Base-by-base conservation (phyloP, 2,113 vertebrate species). In the Nothobranchius kuhntae region DNA sequence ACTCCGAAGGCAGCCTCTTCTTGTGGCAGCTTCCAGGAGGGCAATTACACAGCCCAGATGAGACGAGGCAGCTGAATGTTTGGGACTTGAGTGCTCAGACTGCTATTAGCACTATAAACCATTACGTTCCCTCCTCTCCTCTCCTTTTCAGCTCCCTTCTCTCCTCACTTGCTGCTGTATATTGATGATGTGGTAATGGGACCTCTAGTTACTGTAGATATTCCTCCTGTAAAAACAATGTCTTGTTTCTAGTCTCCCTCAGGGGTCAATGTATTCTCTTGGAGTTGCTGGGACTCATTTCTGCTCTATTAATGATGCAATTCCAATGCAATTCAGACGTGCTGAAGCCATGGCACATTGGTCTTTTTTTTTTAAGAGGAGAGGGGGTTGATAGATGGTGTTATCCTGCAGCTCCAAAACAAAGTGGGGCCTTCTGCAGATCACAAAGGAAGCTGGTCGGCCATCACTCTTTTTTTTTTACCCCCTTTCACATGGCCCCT, bases 251-350 rank as follows among this genome's bases (percentile, higher is more conserved):
- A 75, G 82, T 64, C 80, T 71, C 83, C 83, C 86, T 78, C 76
- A 77, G 81, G 90, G 89, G 87, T 91, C 87, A 90, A 77, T 77
- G 85, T 71, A 81, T 83, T 84, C 82, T 84, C 80, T 68, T 42
- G 7, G 77, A 86, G 85, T 83, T 74, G 77, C 69, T 71, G 65
- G 78, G 82, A 86, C 84, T 85, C 73, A 88, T 88, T 89, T 86
- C 82, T 71, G 68, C 87, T 66, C 82, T 78, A 88, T 87, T 89
- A 90, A 89, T 90, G 88, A 91, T 87, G 89, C 86, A 89, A 88
- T 83, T 83, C 81, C 81, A 70, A 84, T 80, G 86, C 83, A 89
- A 89, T 76, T 71, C 79, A 73, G 73, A 82, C 75, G 65, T 68
- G 75, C 63, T 74, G 80, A 88, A 84, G 83, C 80, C 48, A 51